These are phyloP conservation scores for Ophion ventricosus DNA, from an alignment of 2,888 invertebrate genomes.

Conservation along the genomic window DNA sequence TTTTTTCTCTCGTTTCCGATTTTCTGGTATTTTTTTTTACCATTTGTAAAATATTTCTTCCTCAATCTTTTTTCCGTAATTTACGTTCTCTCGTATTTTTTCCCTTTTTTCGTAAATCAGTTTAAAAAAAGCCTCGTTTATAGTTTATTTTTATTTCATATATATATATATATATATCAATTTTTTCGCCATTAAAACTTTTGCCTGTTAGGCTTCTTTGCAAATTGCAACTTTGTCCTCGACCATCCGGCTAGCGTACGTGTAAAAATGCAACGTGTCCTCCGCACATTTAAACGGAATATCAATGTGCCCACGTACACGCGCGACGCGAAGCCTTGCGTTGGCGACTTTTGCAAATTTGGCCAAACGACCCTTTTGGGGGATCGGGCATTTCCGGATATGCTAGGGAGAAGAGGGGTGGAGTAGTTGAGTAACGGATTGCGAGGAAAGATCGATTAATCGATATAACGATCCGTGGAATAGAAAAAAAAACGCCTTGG, in stretches of 20 bases:
- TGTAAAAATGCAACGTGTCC: slow-evolving; percentile 33
- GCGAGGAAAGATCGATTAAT: background rate
- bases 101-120: no score
- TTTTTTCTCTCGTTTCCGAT: no score
- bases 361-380: background rate
- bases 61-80: no score
- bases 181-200: background rate
- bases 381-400: slow-evolving; percentile 11
- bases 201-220: slow-evolving; percentile 1
- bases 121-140: background rate
- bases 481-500: no score
- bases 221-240: slow-evolving; percentile 21
- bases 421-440: slow-evolving; percentile 27
- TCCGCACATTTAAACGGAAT: slow-evolving; percentile 42
- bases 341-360: slow-evolving; percentile 19
- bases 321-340: slow-evolving; percentile 29
- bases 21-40: no score
- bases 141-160: background rate
- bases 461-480: no score
- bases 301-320: slow-evolving; percentile 44
- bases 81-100: no score
- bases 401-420: background rate
- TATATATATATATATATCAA: background rate
- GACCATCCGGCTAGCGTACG: slow-evolving; percentile 47
- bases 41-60: no score